Percentiles rank a stretch among this genome's conserved stretches.
Conservation (phyloP, 2,797 vertebrate species). For the Pangasius krempfi region DNA sequence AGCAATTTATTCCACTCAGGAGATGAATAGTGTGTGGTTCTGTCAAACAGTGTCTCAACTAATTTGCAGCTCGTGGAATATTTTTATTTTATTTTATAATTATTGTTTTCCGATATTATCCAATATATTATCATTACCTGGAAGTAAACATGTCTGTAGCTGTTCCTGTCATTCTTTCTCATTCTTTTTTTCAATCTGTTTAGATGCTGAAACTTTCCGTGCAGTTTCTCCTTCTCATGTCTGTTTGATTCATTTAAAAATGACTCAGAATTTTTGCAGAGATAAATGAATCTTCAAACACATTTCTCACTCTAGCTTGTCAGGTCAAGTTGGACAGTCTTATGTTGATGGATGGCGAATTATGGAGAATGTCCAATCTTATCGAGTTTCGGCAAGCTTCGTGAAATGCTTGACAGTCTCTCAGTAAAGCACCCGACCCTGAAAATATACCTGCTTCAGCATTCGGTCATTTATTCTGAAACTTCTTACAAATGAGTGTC, state of each 20-base stretch:
- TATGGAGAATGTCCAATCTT: background rate
- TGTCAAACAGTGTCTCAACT: background rate
- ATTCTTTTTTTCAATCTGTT: background rate
- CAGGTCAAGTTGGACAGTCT: background rate
- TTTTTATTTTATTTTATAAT: background rate
- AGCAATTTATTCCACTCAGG: background rate
- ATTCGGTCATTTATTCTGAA: background rate
- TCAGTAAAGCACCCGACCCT: background rate
- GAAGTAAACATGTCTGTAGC: background rate
- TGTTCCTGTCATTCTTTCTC: background rate
- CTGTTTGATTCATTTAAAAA: background rate
- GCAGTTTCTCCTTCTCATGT: background rate
- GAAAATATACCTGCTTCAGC: slow-evolving; percentile 6
- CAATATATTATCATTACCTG: background rate
- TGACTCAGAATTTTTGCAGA: background rate
- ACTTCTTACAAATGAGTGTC: background rate
- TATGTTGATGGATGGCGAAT: background rate
- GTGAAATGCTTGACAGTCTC: background rate
- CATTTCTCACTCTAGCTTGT: background rate
- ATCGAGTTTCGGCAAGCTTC: background rate
- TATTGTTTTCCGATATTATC: background rate
- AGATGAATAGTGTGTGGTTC: background rate
- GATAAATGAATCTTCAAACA: background rate
- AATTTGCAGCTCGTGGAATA: background rate
- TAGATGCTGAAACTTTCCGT: background rate